Evolutionary conservation across 2,797 vertebrate species (phyloP).

Genomic region (Notolabrus celidotus): DNA sequence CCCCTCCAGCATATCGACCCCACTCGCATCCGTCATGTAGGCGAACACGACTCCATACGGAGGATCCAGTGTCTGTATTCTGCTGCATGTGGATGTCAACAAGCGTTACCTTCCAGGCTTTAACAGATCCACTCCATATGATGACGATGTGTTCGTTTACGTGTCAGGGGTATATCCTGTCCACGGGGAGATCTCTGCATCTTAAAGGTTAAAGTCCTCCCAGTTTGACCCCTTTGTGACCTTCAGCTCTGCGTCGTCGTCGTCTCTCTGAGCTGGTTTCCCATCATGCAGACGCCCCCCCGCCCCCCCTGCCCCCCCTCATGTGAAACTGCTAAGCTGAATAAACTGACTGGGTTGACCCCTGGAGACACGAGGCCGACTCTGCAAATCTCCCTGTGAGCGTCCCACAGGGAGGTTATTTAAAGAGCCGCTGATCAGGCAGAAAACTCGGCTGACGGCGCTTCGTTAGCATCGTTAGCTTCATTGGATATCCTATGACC

Average conservation of each 20-base stretch:
- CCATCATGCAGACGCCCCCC: slow-evolving; percentile 51
- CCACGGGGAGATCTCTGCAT: neutral
- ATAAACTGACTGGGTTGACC: slow-evolving; percentile 59
- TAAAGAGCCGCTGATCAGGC: slow-evolving; percentile 54
- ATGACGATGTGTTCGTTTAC: too few relatives aligned
- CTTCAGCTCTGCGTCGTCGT: slow-evolving; percentile 36
- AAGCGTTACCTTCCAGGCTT: too few relatives aligned
- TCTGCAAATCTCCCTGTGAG: slow-evolving; percentile 61
- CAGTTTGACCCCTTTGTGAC: slow-evolving; percentile 45
- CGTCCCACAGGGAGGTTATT: slow-evolving; percentile 52
- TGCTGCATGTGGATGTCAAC: neutral
- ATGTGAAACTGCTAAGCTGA: slow-evolving; percentile 75
- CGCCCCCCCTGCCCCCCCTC: slow-evolving; percentile 50
- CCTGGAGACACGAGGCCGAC: slow-evolving; percentile 42
- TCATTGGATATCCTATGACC: neutral
- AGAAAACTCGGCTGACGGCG: neutral
- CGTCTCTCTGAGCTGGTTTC: slow-evolving; percentile 48
- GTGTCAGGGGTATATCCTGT: too few relatives aligned
- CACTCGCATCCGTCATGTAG: neutral
- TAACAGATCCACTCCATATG: too few relatives aligned
- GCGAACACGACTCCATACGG: neutral
- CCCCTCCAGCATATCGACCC: neutral
- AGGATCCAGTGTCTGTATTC: neutral
- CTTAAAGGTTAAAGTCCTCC: slow-evolving; percentile 46
- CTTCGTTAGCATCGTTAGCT: slow-evolving; percentile 11